A percentile compares a stretch with the other conserved stretches of the same genome.
Conservation (phyloP, 2,113 vertebrate species). For the Cynopterus brachyotis region DNA sequence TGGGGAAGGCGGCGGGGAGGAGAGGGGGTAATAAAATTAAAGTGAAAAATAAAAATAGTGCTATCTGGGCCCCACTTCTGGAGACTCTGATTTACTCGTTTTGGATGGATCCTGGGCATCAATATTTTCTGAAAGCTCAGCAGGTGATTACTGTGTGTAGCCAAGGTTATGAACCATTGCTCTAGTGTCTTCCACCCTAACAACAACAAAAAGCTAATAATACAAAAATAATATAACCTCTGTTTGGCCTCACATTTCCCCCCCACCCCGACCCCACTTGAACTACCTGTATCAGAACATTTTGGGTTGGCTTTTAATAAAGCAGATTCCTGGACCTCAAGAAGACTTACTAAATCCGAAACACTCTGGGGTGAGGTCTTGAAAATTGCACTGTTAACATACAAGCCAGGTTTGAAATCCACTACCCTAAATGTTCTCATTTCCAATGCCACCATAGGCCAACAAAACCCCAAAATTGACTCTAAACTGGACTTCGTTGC, state of each 20-base stretch:
- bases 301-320: not conserved
- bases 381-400: conserved; percentile 3
- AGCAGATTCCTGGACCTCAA: not conserved
- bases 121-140: not conserved
- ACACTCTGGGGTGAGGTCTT: not conserved
- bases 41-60: not conserved
- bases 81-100: not conserved
- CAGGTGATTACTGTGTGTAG: not conserved
- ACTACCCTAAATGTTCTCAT: not conserved
- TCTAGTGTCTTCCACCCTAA: not conserved
- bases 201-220: not conserved
- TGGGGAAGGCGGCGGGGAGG: too few relatives aligned
- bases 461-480: not conserved
- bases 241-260: not conserved
- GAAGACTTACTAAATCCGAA: not conserved
- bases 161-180: not conserved
- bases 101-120: not conserved
- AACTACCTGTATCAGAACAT: not conserved
- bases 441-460: not conserved
- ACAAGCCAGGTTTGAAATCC: not conserved
- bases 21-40: not conserved
- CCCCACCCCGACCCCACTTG: not conserved
- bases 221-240: not conserved
- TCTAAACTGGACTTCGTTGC: not conserved
- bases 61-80: not conserved